phyloP scores from a whole-genome alignment of 2,113 vertebrate species.

The Syrrhaptes paradoxus region DNA sequence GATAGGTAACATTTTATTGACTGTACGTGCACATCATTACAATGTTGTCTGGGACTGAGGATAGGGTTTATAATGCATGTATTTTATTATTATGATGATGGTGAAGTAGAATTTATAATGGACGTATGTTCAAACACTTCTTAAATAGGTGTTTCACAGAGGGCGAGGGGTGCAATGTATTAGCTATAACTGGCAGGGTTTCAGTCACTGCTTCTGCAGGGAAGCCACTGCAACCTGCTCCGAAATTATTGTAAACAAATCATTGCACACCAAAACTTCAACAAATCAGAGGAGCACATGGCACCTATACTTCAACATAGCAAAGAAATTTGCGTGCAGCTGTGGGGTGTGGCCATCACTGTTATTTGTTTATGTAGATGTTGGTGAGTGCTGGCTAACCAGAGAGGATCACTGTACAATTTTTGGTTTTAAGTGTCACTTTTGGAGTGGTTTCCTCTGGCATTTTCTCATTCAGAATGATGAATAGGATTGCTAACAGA shows the following conservation, averaged over 20 bases:
- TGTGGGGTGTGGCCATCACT: background rate
- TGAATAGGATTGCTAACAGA: background rate
- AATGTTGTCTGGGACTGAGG: background rate
- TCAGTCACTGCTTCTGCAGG: background rate
- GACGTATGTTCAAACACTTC: background rate
- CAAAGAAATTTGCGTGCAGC: background rate
- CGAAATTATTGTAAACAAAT: background rate
- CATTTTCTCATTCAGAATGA: background rate
- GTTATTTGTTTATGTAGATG: background rate
- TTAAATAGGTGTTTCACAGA: background rate
- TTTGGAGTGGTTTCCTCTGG: background rate
- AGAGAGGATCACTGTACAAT: background rate
- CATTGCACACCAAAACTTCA: background rate
- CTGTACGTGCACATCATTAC: background rate
- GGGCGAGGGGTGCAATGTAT: background rate
- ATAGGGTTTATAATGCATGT: background rate
- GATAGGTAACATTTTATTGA: background rate
- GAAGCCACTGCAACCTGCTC: background rate
- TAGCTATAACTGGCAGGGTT: background rate
- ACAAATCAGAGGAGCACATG: background rate
- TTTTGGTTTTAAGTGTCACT: background rate
- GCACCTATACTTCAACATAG: background rate
- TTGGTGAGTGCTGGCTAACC: background rate
- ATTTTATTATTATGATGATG: background rate
- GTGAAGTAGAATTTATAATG: background rate